Evolutionary conservation across 2,888 invertebrate species (phyloP), one percentile per base, ranked within the genome.

Genomic region (Amblyteles armatorius): DNA sequence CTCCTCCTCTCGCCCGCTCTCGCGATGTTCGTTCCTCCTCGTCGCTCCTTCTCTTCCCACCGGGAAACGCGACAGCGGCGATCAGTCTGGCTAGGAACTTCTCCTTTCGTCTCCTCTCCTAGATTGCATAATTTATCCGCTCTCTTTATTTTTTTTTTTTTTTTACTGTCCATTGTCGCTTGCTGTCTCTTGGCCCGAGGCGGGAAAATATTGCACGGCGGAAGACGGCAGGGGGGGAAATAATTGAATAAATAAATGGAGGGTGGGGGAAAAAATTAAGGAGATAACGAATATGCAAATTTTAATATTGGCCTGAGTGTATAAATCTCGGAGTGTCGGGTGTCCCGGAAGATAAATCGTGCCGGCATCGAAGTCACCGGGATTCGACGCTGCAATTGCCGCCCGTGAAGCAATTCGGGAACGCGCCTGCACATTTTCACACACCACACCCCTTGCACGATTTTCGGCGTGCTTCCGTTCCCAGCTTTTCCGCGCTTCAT

Each of bases 71-170:
- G 76, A 67, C 83, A 57, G 68, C 83, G 40, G 77, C 82, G 63
- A 76, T 72, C 79, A 36, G 65, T 50, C 72, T 79, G 50, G 16
- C 71, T 79, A 80, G 79, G 71, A 84, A 83, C 84, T 82, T 76
- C 76, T 69, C 44, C 76, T 57, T 77, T 85, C 76, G 72, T 65
- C 67, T 67, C 79, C 57, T 68, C 73, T 77, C 7, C 26, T 67
- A 79, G 86, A 85, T 88, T 88, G 83, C 85, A 85, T 88, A 88
- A 89, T 87, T 87, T 85, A 86, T 80, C 60, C 82, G 22, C 40
- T 40, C 74, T 71, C 71, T 67, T 69, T 68, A 78, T 77, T 82
- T 86, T 74, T 79, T 79, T 86, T 74, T 79, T 79, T 72, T 83
- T 67, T 84, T 80, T 82, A 40, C 79, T 72, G 72, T 69, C 73